Evolutionary conservation across 2,888 invertebrate species (phyloP).

Genomic region (Mythimna loreyi): DNA sequence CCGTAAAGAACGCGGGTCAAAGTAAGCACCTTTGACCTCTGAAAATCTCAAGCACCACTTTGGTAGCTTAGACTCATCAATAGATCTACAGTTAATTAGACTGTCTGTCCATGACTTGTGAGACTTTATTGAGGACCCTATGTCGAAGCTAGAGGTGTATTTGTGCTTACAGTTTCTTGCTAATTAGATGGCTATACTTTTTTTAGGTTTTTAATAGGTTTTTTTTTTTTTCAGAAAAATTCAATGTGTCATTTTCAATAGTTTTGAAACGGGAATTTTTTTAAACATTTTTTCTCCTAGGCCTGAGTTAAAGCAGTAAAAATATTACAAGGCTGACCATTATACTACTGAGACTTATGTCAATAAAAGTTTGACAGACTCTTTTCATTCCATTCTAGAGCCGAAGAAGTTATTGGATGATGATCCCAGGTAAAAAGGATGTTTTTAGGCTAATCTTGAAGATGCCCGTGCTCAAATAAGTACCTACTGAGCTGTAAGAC

Average conservation of each 20-base stretch:
- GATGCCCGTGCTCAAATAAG: no score
- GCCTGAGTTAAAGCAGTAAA: no score
- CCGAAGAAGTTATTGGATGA: no score
- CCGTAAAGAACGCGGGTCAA: conserved; percentile 14
- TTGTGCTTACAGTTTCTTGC: conserved; percentile 11
- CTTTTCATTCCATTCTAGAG: no score
- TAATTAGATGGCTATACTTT: not conserved
- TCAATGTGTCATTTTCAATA: not conserved
- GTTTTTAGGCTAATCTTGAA: no score
- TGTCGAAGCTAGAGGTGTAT: conserved; percentile 19
- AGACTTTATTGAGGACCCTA: conserved; percentile 41
- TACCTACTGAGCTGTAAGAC: no score
- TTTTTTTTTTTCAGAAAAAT: not conserved
- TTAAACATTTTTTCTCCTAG: no score
- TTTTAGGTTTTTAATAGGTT: not conserved
- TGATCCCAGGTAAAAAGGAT: no score
- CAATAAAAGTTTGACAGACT: no score
- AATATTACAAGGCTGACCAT: no score
- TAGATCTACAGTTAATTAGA: conserved; percentile 52
- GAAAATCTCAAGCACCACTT: conserved; percentile 44
- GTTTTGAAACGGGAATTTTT: not conserved
- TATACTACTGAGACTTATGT: no score
- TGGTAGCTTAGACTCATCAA: conserved; percentile 37
- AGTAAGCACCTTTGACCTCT: conserved; percentile 40
- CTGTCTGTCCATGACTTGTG: conserved; percentile 43